phyloP scores from a whole-genome alignment of 37 sponge, comb jelly and placozoan genomes.

The Mnemiopsis leidyi region DNA sequence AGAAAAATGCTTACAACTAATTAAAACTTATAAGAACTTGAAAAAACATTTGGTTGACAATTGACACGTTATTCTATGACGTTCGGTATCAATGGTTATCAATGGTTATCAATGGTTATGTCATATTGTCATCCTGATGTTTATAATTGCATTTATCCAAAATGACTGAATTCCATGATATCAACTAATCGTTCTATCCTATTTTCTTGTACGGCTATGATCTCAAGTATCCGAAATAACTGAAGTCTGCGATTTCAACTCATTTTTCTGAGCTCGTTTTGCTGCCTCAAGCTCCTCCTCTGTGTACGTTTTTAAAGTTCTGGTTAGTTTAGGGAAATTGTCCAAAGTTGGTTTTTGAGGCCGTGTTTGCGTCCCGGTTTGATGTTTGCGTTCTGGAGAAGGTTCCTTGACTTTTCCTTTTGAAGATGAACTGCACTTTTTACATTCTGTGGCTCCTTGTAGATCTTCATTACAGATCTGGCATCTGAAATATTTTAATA shows the following conservation, averaged over 20 bases:
- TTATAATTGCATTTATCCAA: too few species aligned
- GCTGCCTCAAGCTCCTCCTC: conserved; percentile 12
- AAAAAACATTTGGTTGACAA: too few species aligned
- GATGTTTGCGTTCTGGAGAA: not conserved
- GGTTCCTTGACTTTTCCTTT: not conserved
- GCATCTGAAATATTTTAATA: not conserved
- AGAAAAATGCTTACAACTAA: too few species aligned
- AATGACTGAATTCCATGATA: too few species aligned
- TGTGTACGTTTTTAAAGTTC: not conserved
- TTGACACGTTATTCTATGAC: too few species aligned
- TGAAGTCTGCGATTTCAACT: not conserved
- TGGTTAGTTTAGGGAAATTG: not conserved
- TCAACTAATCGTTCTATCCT: too few species aligned
- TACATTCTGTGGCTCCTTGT: not conserved
- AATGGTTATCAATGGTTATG: too few species aligned
- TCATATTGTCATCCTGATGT: too few species aligned
- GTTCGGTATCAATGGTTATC: too few species aligned
- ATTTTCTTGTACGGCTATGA: too few species aligned
- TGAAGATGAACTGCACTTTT: not conserved
- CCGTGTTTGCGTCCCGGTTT: not conserved
- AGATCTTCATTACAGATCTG: not conserved
- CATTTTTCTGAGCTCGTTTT: not conserved
- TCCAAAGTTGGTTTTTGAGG: not conserved
- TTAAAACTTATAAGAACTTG: too few species aligned
- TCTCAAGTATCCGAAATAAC: not conserved